These are phyloP conservation scores for Euthynnus affinis DNA, from an alignment of 2,797 vertebrate species.

Conservation along the genomic window DNA sequence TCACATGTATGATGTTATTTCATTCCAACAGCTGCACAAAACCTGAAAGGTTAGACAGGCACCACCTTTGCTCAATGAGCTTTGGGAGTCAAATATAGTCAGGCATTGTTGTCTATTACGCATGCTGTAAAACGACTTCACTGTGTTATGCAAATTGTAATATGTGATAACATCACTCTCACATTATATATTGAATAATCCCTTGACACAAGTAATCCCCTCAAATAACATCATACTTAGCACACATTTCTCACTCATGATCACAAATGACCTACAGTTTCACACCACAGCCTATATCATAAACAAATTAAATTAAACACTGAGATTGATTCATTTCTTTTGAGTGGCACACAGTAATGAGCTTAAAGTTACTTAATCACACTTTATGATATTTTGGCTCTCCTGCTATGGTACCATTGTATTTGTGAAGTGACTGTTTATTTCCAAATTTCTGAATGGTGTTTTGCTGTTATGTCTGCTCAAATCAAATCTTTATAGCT, in stretches of 20 bases:
- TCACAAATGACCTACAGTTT: neutral
- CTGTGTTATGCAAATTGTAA: neutral
- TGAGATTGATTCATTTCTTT: neutral
- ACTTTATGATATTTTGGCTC: too few relatives aligned
- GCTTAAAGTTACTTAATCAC: neutral
- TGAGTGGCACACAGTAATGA: neutral
- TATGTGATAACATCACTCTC: neutral
- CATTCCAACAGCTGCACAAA: conserved; percentile 3
- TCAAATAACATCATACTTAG: neutral
- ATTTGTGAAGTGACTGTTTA: neutral
- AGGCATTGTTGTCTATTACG: neutral
- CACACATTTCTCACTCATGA: neutral
- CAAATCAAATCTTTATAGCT: neutral
- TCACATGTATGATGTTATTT: conserved; percentile 7
- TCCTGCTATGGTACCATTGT: neutral
- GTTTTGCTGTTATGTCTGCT: neutral
- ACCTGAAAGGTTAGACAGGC: neutral
- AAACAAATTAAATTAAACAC: neutral
- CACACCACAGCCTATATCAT: neutral
- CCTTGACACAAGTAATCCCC: neutral
- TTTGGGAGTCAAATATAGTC: neutral
- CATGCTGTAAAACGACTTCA: neutral
- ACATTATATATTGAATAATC: neutral
- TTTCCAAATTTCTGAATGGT: neutral
- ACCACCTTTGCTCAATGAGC: conserved; percentile 11